Evolutionary conservation across 1,140 invertebrate genomes (phyloP).

Genomic region (Drosophila nannoptera): DNA sequence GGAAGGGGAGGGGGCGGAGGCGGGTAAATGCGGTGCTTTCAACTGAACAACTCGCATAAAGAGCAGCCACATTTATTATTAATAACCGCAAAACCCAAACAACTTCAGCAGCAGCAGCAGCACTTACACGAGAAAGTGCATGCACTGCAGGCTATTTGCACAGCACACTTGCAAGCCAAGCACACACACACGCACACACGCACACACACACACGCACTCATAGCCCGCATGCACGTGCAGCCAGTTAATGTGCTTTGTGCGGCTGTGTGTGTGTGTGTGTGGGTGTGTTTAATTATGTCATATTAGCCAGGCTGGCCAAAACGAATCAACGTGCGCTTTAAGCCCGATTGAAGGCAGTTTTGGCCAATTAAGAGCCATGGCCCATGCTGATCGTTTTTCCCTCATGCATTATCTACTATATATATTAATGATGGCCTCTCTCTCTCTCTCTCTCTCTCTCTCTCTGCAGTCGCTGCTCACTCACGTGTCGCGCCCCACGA

Average conservation of each 20-base stretch:
- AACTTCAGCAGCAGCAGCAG: conserved; percentile 61
- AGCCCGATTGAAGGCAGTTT: not conserved
- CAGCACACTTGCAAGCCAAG: conserved; percentile 32
- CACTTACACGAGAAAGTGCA: conserved; percentile 38
- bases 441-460: not conserved
- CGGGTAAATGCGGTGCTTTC: conserved; percentile 19
- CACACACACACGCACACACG: conserved; percentile 11
- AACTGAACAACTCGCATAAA: conserved; percentile 49
- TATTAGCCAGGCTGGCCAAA: conserved; percentile 37
- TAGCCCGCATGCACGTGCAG: no score
- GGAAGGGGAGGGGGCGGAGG: no score
- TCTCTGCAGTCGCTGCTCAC: conserved; percentile 91
- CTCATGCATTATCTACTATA: not conserved
- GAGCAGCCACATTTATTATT: conserved; percentile 75
- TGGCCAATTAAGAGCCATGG: no score
- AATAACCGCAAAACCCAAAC: conserved; percentile 74
- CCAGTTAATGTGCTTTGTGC: conserved; percentile 30
- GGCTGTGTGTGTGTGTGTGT: conserved; percentile 6
- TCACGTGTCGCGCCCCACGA: conserved; percentile 96
- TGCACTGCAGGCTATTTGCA: conserved; percentile 54
- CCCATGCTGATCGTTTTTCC: not conserved
- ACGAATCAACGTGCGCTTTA: conserved; percentile 5
- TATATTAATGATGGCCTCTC: not conserved
- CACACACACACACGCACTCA: conserved; percentile 1
- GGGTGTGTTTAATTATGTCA: conserved; percentile 39